Evolutionary conservation across 2,888 invertebrate species (phyloP), one percentile per base, ranked within the genome.

Genomic region (Ophraella communa): DNA sequence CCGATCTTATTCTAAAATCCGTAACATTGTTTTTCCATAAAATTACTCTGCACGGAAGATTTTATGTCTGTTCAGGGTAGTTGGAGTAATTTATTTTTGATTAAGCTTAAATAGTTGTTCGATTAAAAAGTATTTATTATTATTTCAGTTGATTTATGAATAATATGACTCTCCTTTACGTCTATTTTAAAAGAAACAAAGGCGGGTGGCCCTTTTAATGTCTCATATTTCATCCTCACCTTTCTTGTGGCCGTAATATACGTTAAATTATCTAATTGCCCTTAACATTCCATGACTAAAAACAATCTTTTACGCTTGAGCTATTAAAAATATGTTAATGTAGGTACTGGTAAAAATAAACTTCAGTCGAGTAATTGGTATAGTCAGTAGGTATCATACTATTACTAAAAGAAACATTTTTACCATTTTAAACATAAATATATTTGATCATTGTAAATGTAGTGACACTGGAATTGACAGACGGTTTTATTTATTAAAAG

Each of bases 171-270:
- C 42, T 55, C 44, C 39, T 42, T 27, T 27, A 24, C 24, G 27
- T 51, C 58, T 58, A 35, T 51, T 58, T 51, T 24, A 51, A 47
- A 23, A 20, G 52, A 63, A 63, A 58, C 52, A 57, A 63, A 63
- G 57, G 63, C 52, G 52, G 63, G 63, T 63, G 63, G 63, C 63
- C 63, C 52, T 58, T 52, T 56, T 53, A 53, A 57, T 53, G 63
- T 57, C 57, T 57, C 47, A 63, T 63, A 63, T 63, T 42, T 63
- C 63, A 57, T 63, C 57, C 52, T 53, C 52, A 58, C 62, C 57
- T 62, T 57, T 58, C 62, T 47, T 53, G 27, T 20, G 42, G 30
- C 45, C 24, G 44, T 63, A 57, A 58, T 45, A 56, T 53, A 57
- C 57, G 57, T 57, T 63, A 57, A 63, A 57, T 58, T 62, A 65